Evolutionary conservation across 2,797 vertebrate genomes (phyloP).

Genomic region (Hybognathus amarus): DNA sequence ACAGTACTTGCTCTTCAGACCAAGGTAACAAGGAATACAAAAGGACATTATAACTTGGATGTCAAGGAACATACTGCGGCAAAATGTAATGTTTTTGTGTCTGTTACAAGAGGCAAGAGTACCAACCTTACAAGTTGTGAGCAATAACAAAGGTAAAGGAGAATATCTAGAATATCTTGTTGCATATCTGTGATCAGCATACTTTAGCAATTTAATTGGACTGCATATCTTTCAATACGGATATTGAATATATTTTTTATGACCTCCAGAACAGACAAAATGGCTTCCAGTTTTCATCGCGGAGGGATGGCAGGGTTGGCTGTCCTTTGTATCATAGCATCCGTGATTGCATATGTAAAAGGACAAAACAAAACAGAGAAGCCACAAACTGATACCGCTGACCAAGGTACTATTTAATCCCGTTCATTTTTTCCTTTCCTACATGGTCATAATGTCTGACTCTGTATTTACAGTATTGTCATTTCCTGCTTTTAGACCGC

Average conservation of each 20-base stretch:
- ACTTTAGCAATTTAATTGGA: background rate
- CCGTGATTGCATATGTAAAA: constrained; percentile 9
- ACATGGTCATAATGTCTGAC: background rate
- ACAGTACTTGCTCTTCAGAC: constrained; percentile 63
- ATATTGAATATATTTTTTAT: background rate
- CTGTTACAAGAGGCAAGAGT: background rate
- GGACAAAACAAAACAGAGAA: constrained; percentile 24
- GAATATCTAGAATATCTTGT: background rate
- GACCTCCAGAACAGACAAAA: background rate
- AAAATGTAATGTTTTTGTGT: constrained; percentile 7
- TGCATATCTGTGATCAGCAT: background rate
- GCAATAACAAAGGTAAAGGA: background rate
- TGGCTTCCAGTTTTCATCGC: background rate
- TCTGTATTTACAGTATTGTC: background rate
- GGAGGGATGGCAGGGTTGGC: background rate
- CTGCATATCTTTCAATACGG: background rate
- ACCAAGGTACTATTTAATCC: constrained; percentile 45
- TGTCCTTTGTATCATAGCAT: constrained; percentile 2
- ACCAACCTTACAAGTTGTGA: accelerated
- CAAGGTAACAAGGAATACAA: background rate
- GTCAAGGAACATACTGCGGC: background rate
- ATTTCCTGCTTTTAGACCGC: background rate
- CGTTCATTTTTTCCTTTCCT: background rate
- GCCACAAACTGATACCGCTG: background rate
- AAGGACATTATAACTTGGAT: background rate